These are phyloP conservation scores for Hypomecis atomaria DNA, from an alignment of 2,888 invertebrate genomes.

Conservation along the genomic window DNA sequence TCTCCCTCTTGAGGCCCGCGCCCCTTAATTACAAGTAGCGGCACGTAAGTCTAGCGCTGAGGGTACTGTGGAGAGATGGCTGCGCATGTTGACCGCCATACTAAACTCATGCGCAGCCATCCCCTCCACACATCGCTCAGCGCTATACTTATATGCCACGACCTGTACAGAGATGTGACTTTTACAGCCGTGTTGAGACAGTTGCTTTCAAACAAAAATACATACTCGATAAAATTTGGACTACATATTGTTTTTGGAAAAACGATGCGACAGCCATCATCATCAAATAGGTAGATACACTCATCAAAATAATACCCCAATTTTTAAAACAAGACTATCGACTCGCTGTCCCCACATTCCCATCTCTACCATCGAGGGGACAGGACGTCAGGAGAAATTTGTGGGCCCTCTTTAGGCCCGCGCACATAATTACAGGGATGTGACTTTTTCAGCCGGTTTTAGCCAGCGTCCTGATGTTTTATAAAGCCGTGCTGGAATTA, in stretches of 20 bases:
- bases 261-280: too few species aligned
- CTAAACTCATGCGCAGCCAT: too few species aligned
- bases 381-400: conserved; percentile 43
- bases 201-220: background rate
- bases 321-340: background rate
- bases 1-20: conserved; percentile 36
- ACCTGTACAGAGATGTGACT: too few species aligned
- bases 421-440: conserved; percentile 40
- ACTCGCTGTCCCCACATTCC: conserved; percentile 3
- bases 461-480: conserved; percentile 26
- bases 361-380: conserved; percentile 32
- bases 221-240: too few species aligned
- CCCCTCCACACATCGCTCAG: too few species aligned
- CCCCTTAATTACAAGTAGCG: conserved; percentile 41
- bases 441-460: conserved; percentile 38
- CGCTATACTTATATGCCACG: too few species aligned
- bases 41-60: too few species aligned
- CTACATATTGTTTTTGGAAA: too few species aligned
- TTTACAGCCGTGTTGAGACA: conserved; percentile 34
- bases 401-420: conserved; percentile 37
- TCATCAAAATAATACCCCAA: too few species aligned
- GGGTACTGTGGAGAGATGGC: too few species aligned
- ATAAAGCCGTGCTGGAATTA: conserved; percentile 7
- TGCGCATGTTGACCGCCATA: too few species aligned
- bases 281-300: too few species aligned